Evolutionary conservation across 2,113 vertebrate genomes (phyloP), one percentile per base, ranked within the genome.

Genomic region (Atlantisia rogersi): DNA sequence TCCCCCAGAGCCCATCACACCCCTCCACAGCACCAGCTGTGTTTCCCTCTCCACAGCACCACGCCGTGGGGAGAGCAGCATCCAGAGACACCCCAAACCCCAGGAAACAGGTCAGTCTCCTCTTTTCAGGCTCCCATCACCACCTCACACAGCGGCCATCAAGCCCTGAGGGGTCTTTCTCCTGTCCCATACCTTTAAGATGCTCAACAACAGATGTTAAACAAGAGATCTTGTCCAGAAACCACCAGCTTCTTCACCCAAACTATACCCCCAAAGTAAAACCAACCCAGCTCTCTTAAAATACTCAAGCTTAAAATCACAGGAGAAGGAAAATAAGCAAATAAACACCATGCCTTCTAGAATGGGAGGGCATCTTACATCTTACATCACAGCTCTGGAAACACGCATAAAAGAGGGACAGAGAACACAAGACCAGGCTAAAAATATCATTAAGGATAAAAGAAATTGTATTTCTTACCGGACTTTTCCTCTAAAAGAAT

Each of bases 401-500:
- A 28, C 25, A 29, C 52, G 71, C 82, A 26, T 32, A 69, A 32
- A 62, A 31, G 26, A 16, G 11, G 16, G 39, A 39, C 15, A 21
- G 69, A 69, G 69, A 16, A 35, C n/a, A 35, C 10, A 5, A 32
- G 37, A 28, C 31, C 6, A 44, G 39, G 73, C 62, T 92, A 88
- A 68, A 90, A 82, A 88, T 13, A 71, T 32, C 11, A 35, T 12
- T 13, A 50, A 82, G 28, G 35, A 62, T 3, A 53, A 48, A 21
- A 58, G 53, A 31, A 77, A 53, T 4, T 15, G 56, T 4, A 19
- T 94, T 93, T 97, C 99, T 99, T 99, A 99, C 99, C 98, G 99
- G 99, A 98, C 99, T 99, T 98, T 98, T 99, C 98, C 98, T 99
- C 99, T 99, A 98, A 92, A 94, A 97, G 97, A 84, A 82, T 6